Conservation (phyloP, 23 tunicate species). For the Clavelina lepadiformis region DNA sequence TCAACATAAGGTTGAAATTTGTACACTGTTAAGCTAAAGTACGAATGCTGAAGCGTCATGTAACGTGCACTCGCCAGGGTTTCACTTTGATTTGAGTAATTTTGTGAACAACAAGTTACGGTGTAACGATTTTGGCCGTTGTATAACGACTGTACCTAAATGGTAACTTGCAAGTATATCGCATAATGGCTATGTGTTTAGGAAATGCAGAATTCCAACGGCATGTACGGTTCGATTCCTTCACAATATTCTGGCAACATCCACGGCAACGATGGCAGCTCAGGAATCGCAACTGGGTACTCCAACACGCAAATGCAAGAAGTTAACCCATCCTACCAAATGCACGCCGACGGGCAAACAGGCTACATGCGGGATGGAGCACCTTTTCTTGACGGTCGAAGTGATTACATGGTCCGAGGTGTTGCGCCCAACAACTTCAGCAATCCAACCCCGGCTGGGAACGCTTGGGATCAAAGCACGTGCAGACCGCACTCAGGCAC, state of each 20-base stretch:
- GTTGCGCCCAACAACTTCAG: constrained; percentile 35
- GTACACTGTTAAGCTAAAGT: neutral
- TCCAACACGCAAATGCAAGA: constrained; percentile 17
- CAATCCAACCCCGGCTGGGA: constrained; percentile 15
- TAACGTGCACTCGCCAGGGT: neutral
- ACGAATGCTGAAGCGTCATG: neutral
- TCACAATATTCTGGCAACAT: constrained; percentile 23
- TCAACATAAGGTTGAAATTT: constrained; percentile 39
- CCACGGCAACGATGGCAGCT: neutral
- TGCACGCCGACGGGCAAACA: constrained; percentile 30
- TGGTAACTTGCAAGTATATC: too few species aligned
- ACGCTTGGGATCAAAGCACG: constrained; percentile 29
- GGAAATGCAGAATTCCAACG: constrained; percentile 19
- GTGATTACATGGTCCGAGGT: constrained; percentile 31
- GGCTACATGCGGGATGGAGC: constrained; percentile 17
- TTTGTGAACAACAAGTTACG: too few species aligned
- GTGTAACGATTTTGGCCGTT: too few species aligned
- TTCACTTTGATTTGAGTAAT: neutral
- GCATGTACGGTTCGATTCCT: constrained; percentile 33
- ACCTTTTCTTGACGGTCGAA: constrained; percentile 23
- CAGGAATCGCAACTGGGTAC: constrained; percentile 6
- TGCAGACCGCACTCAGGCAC: too few species aligned
- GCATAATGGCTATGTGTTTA: neutral
- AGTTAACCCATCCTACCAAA: constrained; percentile 16
- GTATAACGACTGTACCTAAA: too few species aligned